These are phyloP conservation scores for Ibycter americanus DNA, from an alignment of 2,797 vertebrate species.

Conservation along the genomic window DNA sequence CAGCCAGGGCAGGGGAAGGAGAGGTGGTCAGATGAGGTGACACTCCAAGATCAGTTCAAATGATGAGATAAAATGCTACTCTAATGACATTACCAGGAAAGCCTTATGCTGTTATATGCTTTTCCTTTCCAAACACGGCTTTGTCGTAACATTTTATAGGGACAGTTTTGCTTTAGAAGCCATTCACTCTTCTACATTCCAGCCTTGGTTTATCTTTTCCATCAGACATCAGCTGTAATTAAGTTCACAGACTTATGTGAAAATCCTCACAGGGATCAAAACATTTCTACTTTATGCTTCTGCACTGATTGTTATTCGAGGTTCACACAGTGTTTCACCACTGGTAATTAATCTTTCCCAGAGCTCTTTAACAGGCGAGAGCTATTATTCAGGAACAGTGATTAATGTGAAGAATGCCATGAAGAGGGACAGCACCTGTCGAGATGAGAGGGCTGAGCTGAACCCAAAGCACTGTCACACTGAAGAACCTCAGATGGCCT, in stretches of 20 bases:
- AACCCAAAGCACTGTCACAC: neutral
- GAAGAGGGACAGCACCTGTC: neutral
- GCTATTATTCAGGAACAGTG: neutral
- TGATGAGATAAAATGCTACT: neutral
- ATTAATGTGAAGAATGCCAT: neutral
- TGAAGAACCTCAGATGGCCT: neutral
- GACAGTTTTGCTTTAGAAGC: neutral
- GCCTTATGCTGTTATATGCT: neutral
- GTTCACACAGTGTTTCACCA: neutral
- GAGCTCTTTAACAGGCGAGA: neutral
- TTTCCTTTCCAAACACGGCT: neutral
- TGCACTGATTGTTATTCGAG: neutral
- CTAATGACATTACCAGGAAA: neutral
- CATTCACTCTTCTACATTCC: neutral
- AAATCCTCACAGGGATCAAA: neutral
- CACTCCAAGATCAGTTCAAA: neutral
- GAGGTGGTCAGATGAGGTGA: neutral
- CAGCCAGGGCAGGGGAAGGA: neutral
- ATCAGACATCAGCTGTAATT: neutral
- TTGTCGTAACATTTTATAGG: neutral
- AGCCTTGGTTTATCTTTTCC: neutral
- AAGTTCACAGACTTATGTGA: neutral
- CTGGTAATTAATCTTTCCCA: neutral
- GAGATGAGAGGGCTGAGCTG: neutral
- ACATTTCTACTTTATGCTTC: neutral